Base-by-base conservation (phyloP, 2,797 vertebrate species). In the Channallabes apus region DNA sequence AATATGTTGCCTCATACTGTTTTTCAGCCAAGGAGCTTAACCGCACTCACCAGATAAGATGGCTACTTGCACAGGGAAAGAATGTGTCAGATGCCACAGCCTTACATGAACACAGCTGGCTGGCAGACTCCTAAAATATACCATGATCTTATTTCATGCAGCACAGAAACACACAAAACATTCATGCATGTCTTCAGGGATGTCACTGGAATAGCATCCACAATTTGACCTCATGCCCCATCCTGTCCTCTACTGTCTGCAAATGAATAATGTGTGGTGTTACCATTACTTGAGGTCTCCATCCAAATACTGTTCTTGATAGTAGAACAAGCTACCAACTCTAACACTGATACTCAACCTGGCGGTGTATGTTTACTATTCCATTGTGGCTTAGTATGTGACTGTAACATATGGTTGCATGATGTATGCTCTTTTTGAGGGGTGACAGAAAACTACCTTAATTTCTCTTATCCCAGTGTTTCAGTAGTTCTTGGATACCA, bases 21-120 rank as follows among this genome's bases (percentile, higher is more conserved):
- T 87, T 58, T 27, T 69, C 69, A 71, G 71, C 79, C 71, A 82
- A 75, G n/a, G 58, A 87, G 69, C 82, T 64, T 71, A 83, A 86
- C 83, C 83, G 62, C 75, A 82, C 64, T 86, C 69, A 79, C 32
- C 80, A 86, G 79, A 83, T 82, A 80, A 85, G 64, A 62, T 80
- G 72, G 69, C 15, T 27, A 29, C 62, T 84, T 24, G 8, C 54
- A 76, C 62, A 67, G 22, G 20, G n/a, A 24, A 22, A 59, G 59
- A 80, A 79, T 75, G 82, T 61, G 51, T 88, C 79, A 84, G 80
- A 77, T 82, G 77, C 73, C 85, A 85, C 80, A 84, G 80, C 68
- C 78, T 82, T 46, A 84, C 62, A 84, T 82, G 76, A 88, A 61
- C 84, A 86, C 85, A 88, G 73, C 87, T 82, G 61, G 59, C 67